A percentile compares a stretch with the other conserved stretches of the same genome.
Conservation (phyloP, 2,797 vertebrate genomes). For the Halcyon chelicuti region DNA sequence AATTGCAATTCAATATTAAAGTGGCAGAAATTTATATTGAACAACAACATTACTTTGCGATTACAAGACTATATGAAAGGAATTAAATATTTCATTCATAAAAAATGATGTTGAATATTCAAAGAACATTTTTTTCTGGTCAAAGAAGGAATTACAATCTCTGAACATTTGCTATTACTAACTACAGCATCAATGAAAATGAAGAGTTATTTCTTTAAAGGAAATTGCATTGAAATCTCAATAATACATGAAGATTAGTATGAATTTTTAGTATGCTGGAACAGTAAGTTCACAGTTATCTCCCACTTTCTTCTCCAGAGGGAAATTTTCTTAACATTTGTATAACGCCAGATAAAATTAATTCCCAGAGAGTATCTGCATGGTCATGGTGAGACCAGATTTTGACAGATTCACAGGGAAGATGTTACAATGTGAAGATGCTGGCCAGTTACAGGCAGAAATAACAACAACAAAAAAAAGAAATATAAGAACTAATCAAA, state of each 20-base stretch:
- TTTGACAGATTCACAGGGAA: neutral
- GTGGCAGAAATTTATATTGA: neutral
- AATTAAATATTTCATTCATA: neutral
- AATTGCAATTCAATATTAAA: neutral
- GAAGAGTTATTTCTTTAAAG: neutral
- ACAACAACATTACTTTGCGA: neutral
- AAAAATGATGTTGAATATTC: neutral
- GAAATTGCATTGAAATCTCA: neutral
- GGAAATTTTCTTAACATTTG: neutral
- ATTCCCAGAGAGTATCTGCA: neutral
- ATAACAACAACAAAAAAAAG: neutral
- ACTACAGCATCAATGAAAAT: neutral
- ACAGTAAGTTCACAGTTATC: neutral
- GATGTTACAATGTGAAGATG: neutral
- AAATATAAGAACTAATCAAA: neutral
- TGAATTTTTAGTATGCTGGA: neutral
- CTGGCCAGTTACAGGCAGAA: rapidly evolving
- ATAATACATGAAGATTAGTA: neutral
- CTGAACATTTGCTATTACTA: neutral
- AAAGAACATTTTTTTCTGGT: neutral
- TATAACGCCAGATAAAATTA: neutral
- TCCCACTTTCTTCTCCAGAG: neutral
- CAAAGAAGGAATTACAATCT: neutral
- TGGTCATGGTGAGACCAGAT: neutral
- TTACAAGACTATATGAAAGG: neutral